These are phyloP conservation scores for Drosophila willistoni DNA, from an alignment of 1,140 invertebrate genomes.

Conservation along the genomic window DNA sequence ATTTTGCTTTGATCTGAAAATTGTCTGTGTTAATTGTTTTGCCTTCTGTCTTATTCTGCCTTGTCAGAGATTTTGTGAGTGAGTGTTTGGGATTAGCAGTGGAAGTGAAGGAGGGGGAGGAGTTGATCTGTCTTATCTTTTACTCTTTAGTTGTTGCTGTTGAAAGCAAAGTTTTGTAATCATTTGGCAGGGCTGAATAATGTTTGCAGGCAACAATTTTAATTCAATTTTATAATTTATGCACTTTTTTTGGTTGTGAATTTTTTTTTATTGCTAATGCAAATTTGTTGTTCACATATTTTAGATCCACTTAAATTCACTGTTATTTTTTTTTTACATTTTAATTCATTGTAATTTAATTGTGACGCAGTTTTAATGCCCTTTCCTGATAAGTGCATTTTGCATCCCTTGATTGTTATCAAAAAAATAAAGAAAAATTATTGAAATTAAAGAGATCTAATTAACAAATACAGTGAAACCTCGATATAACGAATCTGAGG, in stretches of 20 bases:
- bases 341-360: not conserved
- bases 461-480: too few relatives aligned
- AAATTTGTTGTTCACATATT: not conserved
- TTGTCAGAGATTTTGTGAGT: conserved; percentile 20
- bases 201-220: too few relatives aligned
- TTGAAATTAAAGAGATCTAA: too few relatives aligned
- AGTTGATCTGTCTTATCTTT: conserved; percentile 1
- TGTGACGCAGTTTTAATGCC: not conserved
- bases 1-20: conserved; percentile 35
- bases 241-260: not conserved
- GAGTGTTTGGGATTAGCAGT: not conserved
- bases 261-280: conserved; percentile 1
- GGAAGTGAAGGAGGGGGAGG: too few relatives aligned
- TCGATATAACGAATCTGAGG: too few relatives aligned
- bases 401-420: too few relatives aligned
- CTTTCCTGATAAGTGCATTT: not conserved
- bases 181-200: not conserved
- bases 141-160: not conserved
- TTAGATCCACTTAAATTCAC: not conserved
- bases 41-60: conserved; percentile 43
- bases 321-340: not conserved
- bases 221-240: not conserved
- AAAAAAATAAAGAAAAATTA: not conserved
- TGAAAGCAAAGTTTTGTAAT: not conserved
- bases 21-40: conserved; percentile 27